Conservation (phyloP, 2,888 invertebrate genomes). For the Eristalis arbustorum region DNA sequence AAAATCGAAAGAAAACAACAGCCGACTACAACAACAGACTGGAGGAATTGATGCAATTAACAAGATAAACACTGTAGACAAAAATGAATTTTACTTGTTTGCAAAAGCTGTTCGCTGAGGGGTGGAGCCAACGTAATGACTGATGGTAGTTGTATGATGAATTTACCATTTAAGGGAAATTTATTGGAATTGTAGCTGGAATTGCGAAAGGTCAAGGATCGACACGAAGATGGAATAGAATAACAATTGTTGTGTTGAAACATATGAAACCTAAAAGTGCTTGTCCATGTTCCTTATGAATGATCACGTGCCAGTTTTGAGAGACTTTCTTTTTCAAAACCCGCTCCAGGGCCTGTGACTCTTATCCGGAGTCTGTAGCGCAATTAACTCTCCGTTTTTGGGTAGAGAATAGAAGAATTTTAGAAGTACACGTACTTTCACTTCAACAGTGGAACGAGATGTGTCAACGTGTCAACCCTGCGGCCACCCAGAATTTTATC, state of each 20-base stretch:
- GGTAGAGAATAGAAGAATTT: background rate
- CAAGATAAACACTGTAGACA: constrained; percentile 37
- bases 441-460: background rate
- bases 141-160: constrained; percentile 17
- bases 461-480: background rate
- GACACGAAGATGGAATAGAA: background rate
- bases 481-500: no score
- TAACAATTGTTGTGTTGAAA: background rate
- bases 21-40: background rate
- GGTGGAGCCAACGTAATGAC: background rate
- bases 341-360: background rate
- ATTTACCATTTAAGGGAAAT: constrained; percentile 7
- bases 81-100: constrained; percentile 13
- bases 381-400: constrained; percentile 17
- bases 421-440: background rate
- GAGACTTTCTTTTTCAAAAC: background rate
- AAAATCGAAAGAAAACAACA: background rate
- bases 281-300: no score
- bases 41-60: constrained; percentile 24
- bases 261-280: background rate
- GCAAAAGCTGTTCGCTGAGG: background rate
- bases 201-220: constrained; percentile 27
- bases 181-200: background rate
- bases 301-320: no score
- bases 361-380: background rate